Percentiles rank a stretch among this genome's conserved stretches.
Conservation (phyloP, 1,140 invertebrate species). For the Hestina assimilis region DNA sequence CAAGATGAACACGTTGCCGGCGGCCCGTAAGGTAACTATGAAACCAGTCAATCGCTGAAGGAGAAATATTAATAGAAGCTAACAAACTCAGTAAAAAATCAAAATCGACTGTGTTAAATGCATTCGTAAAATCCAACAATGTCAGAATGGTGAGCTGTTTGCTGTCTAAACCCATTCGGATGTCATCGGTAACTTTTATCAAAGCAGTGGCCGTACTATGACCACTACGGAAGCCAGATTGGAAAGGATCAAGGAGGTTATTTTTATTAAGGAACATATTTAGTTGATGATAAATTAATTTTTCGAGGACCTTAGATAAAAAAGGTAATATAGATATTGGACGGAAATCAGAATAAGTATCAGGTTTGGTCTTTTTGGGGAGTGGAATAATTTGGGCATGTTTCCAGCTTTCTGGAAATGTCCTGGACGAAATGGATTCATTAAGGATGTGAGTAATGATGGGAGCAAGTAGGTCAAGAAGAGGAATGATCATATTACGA, state of each 20-base stretch:
- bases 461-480: constrained; percentile 1
- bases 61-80: not conserved
- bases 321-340: constrained; percentile 5
- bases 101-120: not conserved
- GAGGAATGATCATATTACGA: constrained; percentile 3
- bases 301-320: constrained; percentile 8
- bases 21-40: not conserved
- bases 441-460: constrained; percentile 15
- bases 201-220: not conserved
- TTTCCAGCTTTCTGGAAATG: constrained; percentile 1
- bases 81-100: not conserved
- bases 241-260: not conserved
- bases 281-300: not conserved
- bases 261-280: not conserved
- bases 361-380: constrained; percentile 1
- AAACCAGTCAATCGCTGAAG: not conserved
- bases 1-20: not conserved
- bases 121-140: not conserved
- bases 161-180: not conserved
- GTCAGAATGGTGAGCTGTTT: constrained; percentile 2
- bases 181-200: constrained; percentile 4
- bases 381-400: not conserved
- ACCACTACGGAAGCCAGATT: constrained; percentile 9
- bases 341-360: constrained; percentile 1
- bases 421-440: not conserved